These are phyloP conservation scores for Drosophila atripex DNA, from an alignment of 2,888 invertebrate species.

Conservation along the genomic window DNA sequence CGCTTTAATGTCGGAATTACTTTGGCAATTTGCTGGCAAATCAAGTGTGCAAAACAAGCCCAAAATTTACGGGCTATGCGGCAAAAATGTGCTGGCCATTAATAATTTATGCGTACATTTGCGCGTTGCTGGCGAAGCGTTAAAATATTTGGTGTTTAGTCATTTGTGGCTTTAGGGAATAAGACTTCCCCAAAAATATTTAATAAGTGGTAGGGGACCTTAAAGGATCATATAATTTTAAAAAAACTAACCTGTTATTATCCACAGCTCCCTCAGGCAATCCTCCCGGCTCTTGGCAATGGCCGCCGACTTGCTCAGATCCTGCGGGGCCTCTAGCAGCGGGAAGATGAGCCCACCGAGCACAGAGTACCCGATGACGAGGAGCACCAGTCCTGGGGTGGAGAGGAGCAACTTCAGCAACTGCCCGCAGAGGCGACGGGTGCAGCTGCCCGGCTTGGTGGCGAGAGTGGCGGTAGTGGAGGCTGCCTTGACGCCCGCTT, in stretches of 20 bases:
- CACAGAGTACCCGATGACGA: constrained; percentile 90
- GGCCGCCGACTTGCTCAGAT: constrained; percentile 86
- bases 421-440: constrained; percentile 70
- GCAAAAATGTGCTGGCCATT: constrained; percentile 33
- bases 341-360: constrained; percentile 91
- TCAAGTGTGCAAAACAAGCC: constrained; percentile 56
- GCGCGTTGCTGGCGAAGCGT: constrained; percentile 43
- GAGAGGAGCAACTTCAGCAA: constrained; percentile 82
- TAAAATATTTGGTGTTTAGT: constrained; percentile 28
- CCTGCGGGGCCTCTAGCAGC: constrained; percentile 89
- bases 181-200: not conserved
- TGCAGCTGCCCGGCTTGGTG: constrained; percentile 41
- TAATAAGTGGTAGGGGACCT: not conserved
- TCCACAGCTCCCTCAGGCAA: constrained; percentile 90
- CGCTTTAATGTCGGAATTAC: constrained; percentile 30
- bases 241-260: constrained; percentile 88
- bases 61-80: constrained; percentile 50
- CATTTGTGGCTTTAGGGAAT: not conserved
- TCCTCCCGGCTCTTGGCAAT: constrained; percentile 88
- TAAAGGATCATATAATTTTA: not conserved
- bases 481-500: constrained; percentile 26
- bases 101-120: constrained; percentile 28
- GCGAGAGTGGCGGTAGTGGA: constrained; percentile 32
- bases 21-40: constrained; percentile 47
- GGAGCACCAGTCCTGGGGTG: constrained; percentile 87